Base-by-base conservation (phyloP, 2,113 vertebrate genomes). In the Salvelinus fontinalis region DNA sequence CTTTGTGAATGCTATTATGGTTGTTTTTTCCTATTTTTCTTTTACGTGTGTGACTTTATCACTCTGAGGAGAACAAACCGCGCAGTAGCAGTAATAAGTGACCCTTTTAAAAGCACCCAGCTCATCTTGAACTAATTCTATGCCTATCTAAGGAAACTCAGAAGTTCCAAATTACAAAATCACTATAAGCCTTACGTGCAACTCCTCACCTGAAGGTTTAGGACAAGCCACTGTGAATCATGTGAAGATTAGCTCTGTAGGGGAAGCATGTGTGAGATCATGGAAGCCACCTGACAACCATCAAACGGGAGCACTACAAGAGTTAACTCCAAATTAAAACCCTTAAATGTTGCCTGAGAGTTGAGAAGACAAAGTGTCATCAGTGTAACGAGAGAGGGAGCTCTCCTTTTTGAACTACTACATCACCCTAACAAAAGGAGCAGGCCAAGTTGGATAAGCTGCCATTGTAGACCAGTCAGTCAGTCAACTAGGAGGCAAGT, bases 121-220 rank as follows among this genome's bases (percentile, higher is more conserved):
- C 71, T 81, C 78, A 75, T 82, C 64, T 67, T 82, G 79, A 88
- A 60, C 31, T 54, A 70, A 64, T 69, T 59, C 1, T 14, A 67
- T 31, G 48, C 5, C 22, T 70, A 24, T 57, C n/a, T 22, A n/a
- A 49, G 77, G 60, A 14, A 76, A 73, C 73, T n/a, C 62, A 79
- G 60, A 71, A 67, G 76, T 87, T 82, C 85, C 79, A 74, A 51
- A 6, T 74, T 79, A 81, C 83, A 74, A 82, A 85, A 86, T 80
- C 78, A 78, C 76, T 77, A 48, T 83, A 86, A 85, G 81, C 82
- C 86, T 75, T 83, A 66, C 34, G 3, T 77, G 71, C 68, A 81
- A 75, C 79, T 84, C 78, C 81, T 81, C 71, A 85, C 84, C 84
- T 85, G 75, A 85, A 79, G 76, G 81, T 84, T 86, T 83, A 77